A percentile compares a stretch with the other conserved stretches of the same genome.
These are phyloP conservation scores for Gymnoscopelus braueri DNA, from an alignment of 2,797 vertebrate species.

Conservation along the genomic window DNA sequence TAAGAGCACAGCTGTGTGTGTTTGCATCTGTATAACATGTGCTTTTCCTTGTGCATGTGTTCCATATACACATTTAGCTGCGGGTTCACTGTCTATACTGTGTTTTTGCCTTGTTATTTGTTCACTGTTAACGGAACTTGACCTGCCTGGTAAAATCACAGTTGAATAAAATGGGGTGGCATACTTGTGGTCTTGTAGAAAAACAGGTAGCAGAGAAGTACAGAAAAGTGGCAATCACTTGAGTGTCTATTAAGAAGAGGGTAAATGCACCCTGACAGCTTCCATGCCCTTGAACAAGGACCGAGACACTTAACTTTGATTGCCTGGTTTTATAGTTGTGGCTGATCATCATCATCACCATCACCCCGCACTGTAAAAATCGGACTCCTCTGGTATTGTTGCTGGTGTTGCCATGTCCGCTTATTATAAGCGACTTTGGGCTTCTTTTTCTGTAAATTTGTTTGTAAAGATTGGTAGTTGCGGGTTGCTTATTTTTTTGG, in stretches of 20 bases:
- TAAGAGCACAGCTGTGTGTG: background rate
- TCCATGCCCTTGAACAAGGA: background rate
- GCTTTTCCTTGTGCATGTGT: too few species aligned
- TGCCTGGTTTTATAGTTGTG: constrained; percentile 36
- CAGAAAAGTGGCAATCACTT: too few species aligned
- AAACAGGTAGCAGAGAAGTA: background rate
- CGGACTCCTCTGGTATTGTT: constrained; percentile 22
- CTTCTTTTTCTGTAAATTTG: too few species aligned
- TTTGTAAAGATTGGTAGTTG: too few species aligned
- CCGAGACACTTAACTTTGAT: constrained; percentile 23
- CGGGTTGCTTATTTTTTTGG: too few species aligned
- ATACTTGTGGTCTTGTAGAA: background rate
- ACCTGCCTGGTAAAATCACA: constrained; percentile 25
- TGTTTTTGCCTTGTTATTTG: constrained; percentile 12
- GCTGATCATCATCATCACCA: constrained; percentile 20
- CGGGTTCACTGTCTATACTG: background rate
- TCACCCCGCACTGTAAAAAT: constrained; percentile 49
- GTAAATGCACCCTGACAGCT: background rate
- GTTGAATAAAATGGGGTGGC: background rate
- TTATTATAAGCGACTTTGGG: too few species aligned
- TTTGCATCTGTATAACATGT: background rate
- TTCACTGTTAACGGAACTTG: constrained; percentile 4
- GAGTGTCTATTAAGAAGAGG: background rate
- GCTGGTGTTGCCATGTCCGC: too few species aligned
- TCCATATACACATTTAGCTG: background rate